Conservation (phyloP, 2,113 vertebrate genomes). For the Osmerus mordax region DNA sequence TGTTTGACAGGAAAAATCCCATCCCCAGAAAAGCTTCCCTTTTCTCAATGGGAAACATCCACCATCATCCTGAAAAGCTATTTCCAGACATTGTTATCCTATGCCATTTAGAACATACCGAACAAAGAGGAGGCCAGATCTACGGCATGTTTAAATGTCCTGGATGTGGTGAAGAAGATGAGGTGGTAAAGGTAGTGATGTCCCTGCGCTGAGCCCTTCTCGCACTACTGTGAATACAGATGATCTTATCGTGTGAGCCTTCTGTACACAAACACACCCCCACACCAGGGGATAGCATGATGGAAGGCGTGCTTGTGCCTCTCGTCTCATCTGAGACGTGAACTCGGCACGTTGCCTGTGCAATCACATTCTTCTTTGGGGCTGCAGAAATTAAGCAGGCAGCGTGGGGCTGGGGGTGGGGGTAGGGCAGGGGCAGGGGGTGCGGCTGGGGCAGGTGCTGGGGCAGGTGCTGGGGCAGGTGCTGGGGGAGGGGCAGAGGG, state of each 20-base stretch:
- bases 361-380: constrained; percentile 34
- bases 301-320: constrained; percentile 22
- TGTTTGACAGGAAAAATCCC: too few species aligned
- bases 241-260: constrained; percentile 48
- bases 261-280: neutral
- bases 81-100: too few species aligned
- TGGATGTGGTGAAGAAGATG: neutral
- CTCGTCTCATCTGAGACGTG: neutral
- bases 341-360: constrained; percentile 17
- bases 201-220: constrained; percentile 46
- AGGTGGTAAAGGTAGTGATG: constrained; percentile 24
- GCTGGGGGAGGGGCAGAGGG: too few species aligned
- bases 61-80: too few species aligned
- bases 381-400: constrained; percentile 31
- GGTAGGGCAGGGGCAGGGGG: too few species aligned
- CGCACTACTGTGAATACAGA: constrained; percentile 56
- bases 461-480: too few species aligned
- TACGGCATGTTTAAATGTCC: too few species aligned
- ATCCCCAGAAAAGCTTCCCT: too few species aligned
- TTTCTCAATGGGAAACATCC: too few species aligned
- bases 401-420: neutral
- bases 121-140: too few species aligned
- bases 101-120: too few species aligned
- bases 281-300: constrained; percentile 18
- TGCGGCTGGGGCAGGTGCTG: too few species aligned